Base-by-base conservation (phyloP, 2,888 invertebrate genomes). In the Carabus problematicus region DNA sequence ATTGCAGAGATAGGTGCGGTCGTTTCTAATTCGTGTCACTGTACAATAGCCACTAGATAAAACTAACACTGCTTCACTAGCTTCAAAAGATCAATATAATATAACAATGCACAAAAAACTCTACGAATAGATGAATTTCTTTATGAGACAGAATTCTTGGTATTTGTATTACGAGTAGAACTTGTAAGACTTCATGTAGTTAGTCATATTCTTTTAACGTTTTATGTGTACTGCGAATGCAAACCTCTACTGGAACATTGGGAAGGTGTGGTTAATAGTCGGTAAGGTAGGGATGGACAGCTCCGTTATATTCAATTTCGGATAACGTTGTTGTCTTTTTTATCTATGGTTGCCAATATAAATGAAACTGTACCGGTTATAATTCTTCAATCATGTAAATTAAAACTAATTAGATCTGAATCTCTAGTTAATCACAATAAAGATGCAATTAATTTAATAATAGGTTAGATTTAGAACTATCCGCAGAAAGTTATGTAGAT, bases 1-100 rank as follows among this genome's bases (percentile, higher is more conserved):
- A 77, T 74, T 75, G 78, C 76, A 76, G 76, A 74, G 76, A 79
- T 78, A 80, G 80, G 80, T 80, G 80, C 79, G 80, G 80, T 78
- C 76, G 75, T 74, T 74, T 72, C 3, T 72, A 73, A 73, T 40
- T 75, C 73, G 73, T 73, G 75, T 73, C 72, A 74, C 70, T 72
- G 64, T 62, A 66, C 63, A 71, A 60, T 66, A 49, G 39, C 49
- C 64, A 52, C 39, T 47, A 45, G 14, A 41, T 29, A 41, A 58
- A 43, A 43, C 54, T 67, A 52, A 18, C 52, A 8, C 19, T 52
- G 19, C 60, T 52, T 39, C 52, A 67, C 42, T 16, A 11, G 56
- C 60, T 60, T n/a, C 19, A 59, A 47, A 54, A 59, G 60, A 60
- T 60, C 59, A 42, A 67, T 67, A 54, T 47, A 42, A 41, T 19